Conservation (phyloP, 1,140 invertebrate species). For the Heterodera carotae region DNA sequence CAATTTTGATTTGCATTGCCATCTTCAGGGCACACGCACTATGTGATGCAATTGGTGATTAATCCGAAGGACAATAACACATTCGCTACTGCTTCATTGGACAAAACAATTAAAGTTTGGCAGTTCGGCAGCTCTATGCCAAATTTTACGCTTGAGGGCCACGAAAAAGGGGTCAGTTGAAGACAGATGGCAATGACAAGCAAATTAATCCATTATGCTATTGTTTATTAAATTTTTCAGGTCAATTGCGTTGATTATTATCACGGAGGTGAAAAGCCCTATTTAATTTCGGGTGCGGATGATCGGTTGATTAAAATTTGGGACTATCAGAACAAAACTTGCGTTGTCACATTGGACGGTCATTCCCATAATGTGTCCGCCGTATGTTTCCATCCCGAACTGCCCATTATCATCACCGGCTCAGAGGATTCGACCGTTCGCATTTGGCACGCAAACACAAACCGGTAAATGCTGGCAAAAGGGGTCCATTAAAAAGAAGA, state of each 20-base stretch:
- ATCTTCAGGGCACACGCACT: constrained; percentile 83
- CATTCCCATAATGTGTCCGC: constrained; percentile 93
- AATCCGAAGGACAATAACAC: constrained; percentile 99
- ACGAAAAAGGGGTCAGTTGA: constrained; percentile 82
- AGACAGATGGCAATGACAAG: background rate
- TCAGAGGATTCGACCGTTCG: constrained; percentile 93
- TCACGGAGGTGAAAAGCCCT: constrained; percentile 99
- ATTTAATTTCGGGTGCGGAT: constrained; percentile 96
- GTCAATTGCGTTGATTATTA: constrained; percentile 99
- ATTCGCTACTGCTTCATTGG: constrained; percentile 97
- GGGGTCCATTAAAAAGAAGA: background rate
- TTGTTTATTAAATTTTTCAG: constrained; percentile 27
- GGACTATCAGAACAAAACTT: constrained; percentile 99
- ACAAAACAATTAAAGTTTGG: constrained; percentile 96
- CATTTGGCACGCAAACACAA: constrained; percentile 97
- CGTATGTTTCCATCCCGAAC: constrained; percentile 88
- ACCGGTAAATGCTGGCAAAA: constrained; percentile 72
- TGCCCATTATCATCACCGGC: constrained; percentile 93
- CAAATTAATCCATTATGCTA: background rate
- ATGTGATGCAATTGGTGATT: constrained; percentile 99
- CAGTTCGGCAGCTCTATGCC: constrained; percentile 91
- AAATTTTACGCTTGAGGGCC: constrained; percentile 97
- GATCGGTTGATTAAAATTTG: constrained; percentile 96
- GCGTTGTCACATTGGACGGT: constrained; percentile 94
- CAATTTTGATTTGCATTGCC: background rate